Percentiles rank a stretch among this genome's conserved stretches.
phyloP scores from a whole-genome alignment of 2,113 vertebrate genomes.

The Ochotona princeps region DNA sequence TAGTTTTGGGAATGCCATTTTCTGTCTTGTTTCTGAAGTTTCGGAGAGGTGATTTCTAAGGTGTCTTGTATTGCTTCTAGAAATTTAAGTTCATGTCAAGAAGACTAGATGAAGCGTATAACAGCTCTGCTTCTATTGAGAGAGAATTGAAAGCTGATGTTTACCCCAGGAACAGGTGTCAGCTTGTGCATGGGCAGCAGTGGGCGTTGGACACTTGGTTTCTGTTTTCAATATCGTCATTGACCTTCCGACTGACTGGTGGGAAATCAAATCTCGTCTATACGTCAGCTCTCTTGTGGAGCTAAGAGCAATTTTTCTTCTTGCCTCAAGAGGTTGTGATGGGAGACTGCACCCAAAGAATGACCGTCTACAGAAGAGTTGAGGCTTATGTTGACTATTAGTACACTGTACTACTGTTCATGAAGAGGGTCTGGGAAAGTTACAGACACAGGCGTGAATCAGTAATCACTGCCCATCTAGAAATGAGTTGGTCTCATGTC shows the following conservation, averaged over 20 bases:
- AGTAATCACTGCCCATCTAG: not conserved
- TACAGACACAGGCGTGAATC: not conserved
- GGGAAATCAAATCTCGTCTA: not conserved
- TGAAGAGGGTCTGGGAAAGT: not conserved
- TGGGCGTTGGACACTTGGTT: not conserved
- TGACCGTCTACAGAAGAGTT: not conserved
- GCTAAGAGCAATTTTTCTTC: constrained; percentile 30
- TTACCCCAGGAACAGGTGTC: not conserved
- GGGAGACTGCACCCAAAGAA: not conserved
- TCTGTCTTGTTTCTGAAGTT: not conserved
- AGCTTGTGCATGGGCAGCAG: not conserved
- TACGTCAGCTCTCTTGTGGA: not conserved
- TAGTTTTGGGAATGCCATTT: not conserved
- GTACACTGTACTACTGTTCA: not conserved
- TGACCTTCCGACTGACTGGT: not conserved
- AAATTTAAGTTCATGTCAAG: not conserved
- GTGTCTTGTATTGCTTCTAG: not conserved
- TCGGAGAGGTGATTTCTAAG: not conserved
- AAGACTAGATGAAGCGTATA: not conserved
- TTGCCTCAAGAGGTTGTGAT: not conserved
- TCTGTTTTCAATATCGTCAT: not conserved
- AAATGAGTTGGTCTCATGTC: not conserved
- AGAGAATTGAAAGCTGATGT: not conserved
- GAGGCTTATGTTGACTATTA: not conserved
- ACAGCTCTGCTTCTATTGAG: not conserved